phyloP scores from a whole-genome alignment of 2,888 invertebrate species.

The Lysandra bellargus region DNA sequence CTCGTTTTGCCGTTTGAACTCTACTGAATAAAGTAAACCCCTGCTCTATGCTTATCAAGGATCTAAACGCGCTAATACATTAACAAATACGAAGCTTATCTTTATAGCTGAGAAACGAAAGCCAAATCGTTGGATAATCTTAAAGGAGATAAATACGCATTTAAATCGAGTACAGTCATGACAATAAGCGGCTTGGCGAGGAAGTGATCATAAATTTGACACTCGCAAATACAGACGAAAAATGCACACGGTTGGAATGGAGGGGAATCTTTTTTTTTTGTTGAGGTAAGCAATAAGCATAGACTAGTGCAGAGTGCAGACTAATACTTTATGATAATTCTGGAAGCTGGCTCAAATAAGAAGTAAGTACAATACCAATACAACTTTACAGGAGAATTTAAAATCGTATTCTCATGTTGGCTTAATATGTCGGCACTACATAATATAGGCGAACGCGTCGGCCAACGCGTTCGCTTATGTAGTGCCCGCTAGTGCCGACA shows the following conservation, averaged over 20 bases:
- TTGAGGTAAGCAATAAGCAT: background rate
- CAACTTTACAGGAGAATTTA: too few relatives aligned
- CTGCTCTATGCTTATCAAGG: conserved; percentile 18
- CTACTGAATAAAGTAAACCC: background rate
- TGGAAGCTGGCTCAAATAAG: background rate
- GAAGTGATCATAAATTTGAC: conserved; percentile 66
- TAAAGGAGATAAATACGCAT: conserved; percentile 43
- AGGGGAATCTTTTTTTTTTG: conserved; percentile 6
- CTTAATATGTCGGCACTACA: too few relatives aligned
- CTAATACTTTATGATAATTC: background rate
- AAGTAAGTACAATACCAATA: background rate
- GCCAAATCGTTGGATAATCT: conserved; percentile 36
- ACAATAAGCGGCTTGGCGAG: conserved; percentile 75
- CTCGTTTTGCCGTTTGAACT: background rate
- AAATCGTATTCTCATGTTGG: too few relatives aligned
- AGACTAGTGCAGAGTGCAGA: background rate
- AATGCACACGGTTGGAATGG: conserved; percentile 38
- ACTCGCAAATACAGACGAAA: conserved; percentile 56
- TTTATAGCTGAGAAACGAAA: conserved; percentile 38
- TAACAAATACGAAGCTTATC: conserved; percentile 37
- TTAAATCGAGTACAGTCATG: conserved; percentile 64
- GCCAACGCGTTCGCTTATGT: too few relatives aligned
- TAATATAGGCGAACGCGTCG: too few relatives aligned
- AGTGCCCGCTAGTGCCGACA: too few relatives aligned
- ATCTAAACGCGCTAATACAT: conserved; percentile 31